Evolutionary conservation across 2,888 invertebrate genomes (phyloP).

Genomic region (Aradus depressus): DNA sequence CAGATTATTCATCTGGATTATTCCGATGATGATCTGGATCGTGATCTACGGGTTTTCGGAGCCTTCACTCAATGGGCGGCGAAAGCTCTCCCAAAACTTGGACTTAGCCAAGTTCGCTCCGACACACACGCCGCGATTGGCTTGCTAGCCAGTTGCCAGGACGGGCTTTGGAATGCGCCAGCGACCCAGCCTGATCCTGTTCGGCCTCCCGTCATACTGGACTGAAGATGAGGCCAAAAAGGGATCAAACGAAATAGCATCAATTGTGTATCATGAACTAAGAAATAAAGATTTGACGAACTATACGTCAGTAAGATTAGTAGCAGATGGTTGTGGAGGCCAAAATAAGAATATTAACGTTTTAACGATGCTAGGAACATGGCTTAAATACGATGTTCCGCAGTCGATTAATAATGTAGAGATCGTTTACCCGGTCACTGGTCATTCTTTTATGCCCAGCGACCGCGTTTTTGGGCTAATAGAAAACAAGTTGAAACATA

Average conservation of each 20-base stretch:
- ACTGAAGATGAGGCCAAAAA: slow-evolving; percentile 3
- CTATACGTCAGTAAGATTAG: background rate
- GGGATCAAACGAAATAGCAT: slow-evolving; percentile 10
- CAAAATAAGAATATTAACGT: slow-evolving; percentile 9
- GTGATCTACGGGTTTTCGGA: too few relatives aligned
- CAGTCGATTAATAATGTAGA: background rate
- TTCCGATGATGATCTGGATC: too few relatives aligned
- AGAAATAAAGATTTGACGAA: slow-evolving; percentile 1
- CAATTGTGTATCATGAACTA: background rate
- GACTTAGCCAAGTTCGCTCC: too few relatives aligned
- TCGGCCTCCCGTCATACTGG: too few relatives aligned
- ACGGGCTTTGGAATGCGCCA: too few relatives aligned
- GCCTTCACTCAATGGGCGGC: too few relatives aligned
- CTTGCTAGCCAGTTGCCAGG: too few relatives aligned
- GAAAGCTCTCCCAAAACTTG: too few relatives aligned
- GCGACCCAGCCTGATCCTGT: too few relatives aligned
- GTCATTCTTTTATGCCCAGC: background rate
- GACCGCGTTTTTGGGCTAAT: slow-evolving; percentile 2
- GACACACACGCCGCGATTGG: too few relatives aligned
- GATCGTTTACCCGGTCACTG: background rate
- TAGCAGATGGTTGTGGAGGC: slow-evolving; percentile 8
- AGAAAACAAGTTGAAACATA: background rate
- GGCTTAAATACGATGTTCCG: background rate
- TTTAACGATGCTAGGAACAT: background rate
- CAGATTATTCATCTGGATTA: too few relatives aligned